These are phyloP conservation scores for Apodemus sylvaticus DNA, from an alignment of 2,113 vertebrate species.

Conservation along the genomic window DNA sequence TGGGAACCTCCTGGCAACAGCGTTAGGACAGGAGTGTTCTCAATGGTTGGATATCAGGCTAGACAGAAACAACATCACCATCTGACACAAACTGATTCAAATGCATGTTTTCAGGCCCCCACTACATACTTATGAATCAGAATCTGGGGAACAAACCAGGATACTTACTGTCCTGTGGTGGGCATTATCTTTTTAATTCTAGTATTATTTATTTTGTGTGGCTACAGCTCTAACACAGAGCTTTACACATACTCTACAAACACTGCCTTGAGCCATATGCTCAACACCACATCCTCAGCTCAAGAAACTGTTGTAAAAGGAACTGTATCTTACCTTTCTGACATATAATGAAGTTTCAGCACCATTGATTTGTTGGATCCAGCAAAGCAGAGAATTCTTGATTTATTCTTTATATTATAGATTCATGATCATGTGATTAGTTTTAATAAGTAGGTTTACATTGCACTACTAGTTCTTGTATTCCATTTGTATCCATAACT, in stretches of 20 bases:
- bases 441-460: background rate
- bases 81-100: background rate
- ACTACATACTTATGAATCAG: background rate
- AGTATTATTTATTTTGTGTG: background rate
- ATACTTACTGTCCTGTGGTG: no score
- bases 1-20: background rate
- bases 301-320: background rate
- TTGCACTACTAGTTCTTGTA: background rate
- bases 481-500: background rate
- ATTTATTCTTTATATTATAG: background rate
- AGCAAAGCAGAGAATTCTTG: background rate
- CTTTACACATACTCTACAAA: background rate
- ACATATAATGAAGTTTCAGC: background rate
- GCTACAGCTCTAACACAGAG: background rate
- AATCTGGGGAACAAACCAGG: background rate
- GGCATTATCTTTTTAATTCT: background rate
- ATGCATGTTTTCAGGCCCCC: background rate
- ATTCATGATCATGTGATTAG: background rate
- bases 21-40: background rate
- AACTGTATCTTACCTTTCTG: background rate
- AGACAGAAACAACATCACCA: accelerated
- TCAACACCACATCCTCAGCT: no score
- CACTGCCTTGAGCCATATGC: background rate
- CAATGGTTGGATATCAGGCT: background rate
- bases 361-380: background rate